A percentile compares a stretch with the other conserved stretches of the same genome.
Evolutionary conservation across 2,888 invertebrate genomes (phyloP).

Genomic region (Troides helena): DNA sequence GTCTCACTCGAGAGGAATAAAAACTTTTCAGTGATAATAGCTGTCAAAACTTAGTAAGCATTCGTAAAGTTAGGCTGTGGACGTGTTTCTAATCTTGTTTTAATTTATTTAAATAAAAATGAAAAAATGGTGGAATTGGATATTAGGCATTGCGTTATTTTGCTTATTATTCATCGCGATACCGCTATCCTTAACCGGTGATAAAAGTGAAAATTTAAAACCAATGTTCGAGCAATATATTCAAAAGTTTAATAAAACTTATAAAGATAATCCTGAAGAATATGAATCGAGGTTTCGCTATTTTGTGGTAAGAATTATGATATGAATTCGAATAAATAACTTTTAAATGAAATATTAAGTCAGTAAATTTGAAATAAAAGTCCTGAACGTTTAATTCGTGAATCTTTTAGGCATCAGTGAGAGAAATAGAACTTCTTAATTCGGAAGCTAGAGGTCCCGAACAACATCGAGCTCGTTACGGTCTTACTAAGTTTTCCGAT

Average conservation of each 20-base stretch:
- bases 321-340: constrained; percentile 23
- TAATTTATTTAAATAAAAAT: constrained; percentile 43
- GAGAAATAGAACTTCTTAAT: constrained; percentile 73
- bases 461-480: constrained; percentile 73
- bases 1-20: neutral
- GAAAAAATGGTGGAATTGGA: constrained; percentile 72
- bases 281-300: constrained; percentile 72
- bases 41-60: constrained; percentile 13
- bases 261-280: constrained; percentile 67
- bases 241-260: constrained; percentile 77
- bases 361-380: neutral
- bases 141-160: constrained; percentile 53
- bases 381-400: constrained; percentile 11
- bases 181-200: constrained; percentile 51
- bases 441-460: constrained; percentile 59
- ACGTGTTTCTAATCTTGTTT: constrained; percentile 24
- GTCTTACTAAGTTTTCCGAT: constrained; percentile 82
- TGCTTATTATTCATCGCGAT: constrained; percentile 64
- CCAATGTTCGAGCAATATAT: constrained; percentile 75
- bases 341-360: neutral
- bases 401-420: constrained; percentile 63
- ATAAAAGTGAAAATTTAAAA: constrained; percentile 48
- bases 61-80: neutral
- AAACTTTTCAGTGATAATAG: neutral
- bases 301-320: constrained; percentile 71